Base-by-base conservation (phyloP, 1,140 invertebrate species). In the Drosophila mauritiana region DNA sequence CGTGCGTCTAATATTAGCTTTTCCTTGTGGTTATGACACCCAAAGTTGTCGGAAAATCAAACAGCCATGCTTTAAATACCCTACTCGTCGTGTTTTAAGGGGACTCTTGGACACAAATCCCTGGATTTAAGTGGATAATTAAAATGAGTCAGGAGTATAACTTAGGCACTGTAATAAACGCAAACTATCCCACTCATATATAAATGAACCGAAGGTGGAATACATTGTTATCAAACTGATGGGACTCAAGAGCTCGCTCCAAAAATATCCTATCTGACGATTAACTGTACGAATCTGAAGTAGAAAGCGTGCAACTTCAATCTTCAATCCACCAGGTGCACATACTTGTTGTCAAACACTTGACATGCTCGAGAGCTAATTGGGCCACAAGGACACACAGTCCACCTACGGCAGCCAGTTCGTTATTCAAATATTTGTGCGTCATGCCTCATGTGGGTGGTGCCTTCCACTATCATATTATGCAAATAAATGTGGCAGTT, bases 281-380 rank as follows among this genome's bases (percentile, higher is more conserved):
- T 70, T 69, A 70, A 39, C 34, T 69, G 45, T 15, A 3, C 15
- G 31, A 37, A 57, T 49, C 68, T 70, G 12, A 49, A 70, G 68
- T 42, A 37, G 36, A 31, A 31, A 49, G n/a, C 13, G 36, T n/a
- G 10, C 3, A 46, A 37, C 11, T 56, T 45, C 25, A 46, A 22
- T 40, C 46, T 27, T 10, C 8, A 39, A 22, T 36, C 58, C 61
- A 15, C 11, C 25, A 40, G 40, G 42, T 36, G 31, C 42, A 45
- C 27, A 72, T 55, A 58, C 37, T 43, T 15, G 25, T 27, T 8
- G 7, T 4, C 10, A 34, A 55, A 69, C 48, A 36, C 27, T 58
- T 39, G 48, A 36, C 53, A 55, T 46, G 45, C n/a, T 46, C 46
- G 15, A 52, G 48, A 49, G 65, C 59, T 86, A 86, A 86, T 86